phyloP scores from a whole-genome alignment of 2,888 invertebrate species.

The Autographa gamma region DNA sequence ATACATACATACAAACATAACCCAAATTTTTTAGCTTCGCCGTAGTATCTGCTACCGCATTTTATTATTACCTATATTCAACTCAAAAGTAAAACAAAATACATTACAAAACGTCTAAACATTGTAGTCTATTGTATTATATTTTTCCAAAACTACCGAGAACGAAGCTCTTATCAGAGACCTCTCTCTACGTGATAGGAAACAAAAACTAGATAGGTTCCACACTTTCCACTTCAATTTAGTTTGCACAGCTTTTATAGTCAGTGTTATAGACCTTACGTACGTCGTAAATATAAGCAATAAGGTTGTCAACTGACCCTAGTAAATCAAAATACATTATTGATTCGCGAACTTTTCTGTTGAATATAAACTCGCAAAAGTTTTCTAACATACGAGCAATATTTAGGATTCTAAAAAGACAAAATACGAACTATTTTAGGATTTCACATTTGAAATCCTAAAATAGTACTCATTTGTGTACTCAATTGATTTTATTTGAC shows the following conservation, averaged over 20 bases:
- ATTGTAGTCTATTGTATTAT: conserved; percentile 51
- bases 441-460: too few relatives aligned
- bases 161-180: conserved; percentile 65
- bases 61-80: too few relatives aligned
- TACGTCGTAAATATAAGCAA: conserved; percentile 51
- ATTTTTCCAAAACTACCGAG: conserved; percentile 64
- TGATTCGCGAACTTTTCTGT: conserved; percentile 11
- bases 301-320: conserved; percentile 46
- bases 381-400: not conserved
- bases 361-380: not conserved
- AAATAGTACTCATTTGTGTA: too few relatives aligned
- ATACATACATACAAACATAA: too few relatives aligned
- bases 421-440: too few relatives aligned
- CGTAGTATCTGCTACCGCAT: too few relatives aligned
- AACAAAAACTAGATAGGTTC: conserved; percentile 68
- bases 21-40: too few relatives aligned
- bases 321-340: conserved; percentile 48
- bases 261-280: conserved; percentile 50
- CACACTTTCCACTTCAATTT: conserved; percentile 70
- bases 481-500: too few relatives aligned
- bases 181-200: conserved; percentile 72
- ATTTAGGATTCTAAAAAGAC: too few relatives aligned
- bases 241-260: conserved; percentile 69
- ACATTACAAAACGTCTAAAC: not conserved
- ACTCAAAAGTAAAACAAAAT: not conserved